Percentiles rank a stretch among this genome's conserved stretches.
phyloP scores from a whole-genome alignment of 2,797 vertebrate genomes.

The Leptodactylus fallax region DNA sequence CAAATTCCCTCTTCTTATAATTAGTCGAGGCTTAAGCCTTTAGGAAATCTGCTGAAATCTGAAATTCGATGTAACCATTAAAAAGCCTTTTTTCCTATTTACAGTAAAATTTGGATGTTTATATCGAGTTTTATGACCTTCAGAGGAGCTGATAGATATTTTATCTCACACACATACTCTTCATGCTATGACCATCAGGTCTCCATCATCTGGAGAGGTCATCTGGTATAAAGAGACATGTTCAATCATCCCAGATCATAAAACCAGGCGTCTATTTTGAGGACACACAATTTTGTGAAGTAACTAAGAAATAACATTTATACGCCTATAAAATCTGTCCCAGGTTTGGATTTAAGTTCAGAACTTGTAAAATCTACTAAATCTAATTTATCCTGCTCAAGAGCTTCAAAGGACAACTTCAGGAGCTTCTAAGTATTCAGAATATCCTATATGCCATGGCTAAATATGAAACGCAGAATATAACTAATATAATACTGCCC shows the following conservation, averaged over 20 bases:
- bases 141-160: background rate
- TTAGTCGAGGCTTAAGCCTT: background rate
- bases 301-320: constrained; percentile 22
- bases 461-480: background rate
- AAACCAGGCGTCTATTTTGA: background rate
- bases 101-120: constrained; percentile 18
- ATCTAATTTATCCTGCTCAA: background rate
- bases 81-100: constrained; percentile 2
- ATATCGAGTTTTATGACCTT: background rate
- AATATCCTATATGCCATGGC: background rate
- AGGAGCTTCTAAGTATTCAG: background rate
- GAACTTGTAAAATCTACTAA: background rate
- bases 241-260: background rate
- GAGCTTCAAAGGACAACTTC: background rate
- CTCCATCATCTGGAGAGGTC: background rate
- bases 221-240: background rate
- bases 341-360: background rate
- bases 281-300: background rate
- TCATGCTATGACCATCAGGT: constrained; percentile 4
- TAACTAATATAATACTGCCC: constrained; percentile 4
- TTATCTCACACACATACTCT: background rate
- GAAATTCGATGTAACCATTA: constrained; percentile 15
- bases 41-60: constrained; percentile 19
- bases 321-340: background rate
- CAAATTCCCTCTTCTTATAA: constrained; percentile 28